Evolutionary conservation across 2,888 invertebrate genomes (phyloP), one percentile per base, ranked within the genome.

Genomic region (Thera britannica): DNA sequence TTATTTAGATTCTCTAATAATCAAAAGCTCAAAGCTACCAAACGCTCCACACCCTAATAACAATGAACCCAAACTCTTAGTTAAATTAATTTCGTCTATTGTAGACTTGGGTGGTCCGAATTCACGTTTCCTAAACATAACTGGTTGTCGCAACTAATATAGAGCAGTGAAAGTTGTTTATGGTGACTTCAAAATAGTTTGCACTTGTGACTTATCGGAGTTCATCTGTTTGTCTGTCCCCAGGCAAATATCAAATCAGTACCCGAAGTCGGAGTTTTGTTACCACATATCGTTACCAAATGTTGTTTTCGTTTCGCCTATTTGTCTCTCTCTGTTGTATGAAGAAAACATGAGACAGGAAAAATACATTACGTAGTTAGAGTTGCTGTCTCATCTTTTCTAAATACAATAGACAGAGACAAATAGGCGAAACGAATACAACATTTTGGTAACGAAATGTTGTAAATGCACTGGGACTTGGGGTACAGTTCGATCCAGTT

Each of bases 41-140:
- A 54, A 67, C 48, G 59, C 51, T 34, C 62, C 56, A 59, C 58
- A 62, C 56, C 58, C 46, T 57, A 41, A 59, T 54, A 41, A 61
- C 60, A 44, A 12, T 57, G 36, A 63, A 52, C 61, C 64, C 38
- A n/a, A 69, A 62, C 60, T 63, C 65, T 72, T 67, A 62, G 68
- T 67, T 70, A 70, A 69, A 72, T 75, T 70, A 68, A 67, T 72
- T 70, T 63, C 54, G 58, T 72, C 62, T 60, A 62, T 66, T 66
- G 69, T 67, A 65, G 59, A 52, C 65, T 66, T 75, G 75, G 72
- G 75, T 75, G 75, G 72, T 73, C 67, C 51, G 62, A 65, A 59
- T 57, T 48, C 55, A 49, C 52, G 49, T 63, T 74, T 72, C 72
- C 71, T 68, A 62, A 61, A 51, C 67, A 66, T 65, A 54, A 67